A percentile compares a stretch with the other conserved stretches of the same genome.
Conservation (phyloP, 92 coral and sea anemone genomes). For the Zoanthus sansibaricus region DNA sequence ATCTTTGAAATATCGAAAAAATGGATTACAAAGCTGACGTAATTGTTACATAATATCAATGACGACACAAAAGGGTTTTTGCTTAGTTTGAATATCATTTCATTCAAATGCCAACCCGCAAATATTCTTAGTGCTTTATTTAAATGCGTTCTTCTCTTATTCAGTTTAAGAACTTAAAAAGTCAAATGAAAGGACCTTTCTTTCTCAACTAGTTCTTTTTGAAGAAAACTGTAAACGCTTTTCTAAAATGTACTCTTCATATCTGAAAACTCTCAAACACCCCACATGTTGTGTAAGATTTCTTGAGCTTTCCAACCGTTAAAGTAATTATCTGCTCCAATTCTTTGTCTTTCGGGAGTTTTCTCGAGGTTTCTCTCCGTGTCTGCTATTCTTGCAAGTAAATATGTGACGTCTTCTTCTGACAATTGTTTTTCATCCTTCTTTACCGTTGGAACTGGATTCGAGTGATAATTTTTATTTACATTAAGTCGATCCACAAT, state of each 20-base stretch:
- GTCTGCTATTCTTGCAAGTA: slow-evolving; percentile 87
- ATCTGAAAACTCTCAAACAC: background rate
- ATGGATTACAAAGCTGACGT: too few relatives aligned
- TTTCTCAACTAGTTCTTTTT: background rate
- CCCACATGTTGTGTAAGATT: slow-evolving; percentile 37
- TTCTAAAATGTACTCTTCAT: background rate
- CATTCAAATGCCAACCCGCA: background rate
- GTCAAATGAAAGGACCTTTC: background rate
- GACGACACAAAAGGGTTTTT: background rate
- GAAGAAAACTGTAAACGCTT: background rate
- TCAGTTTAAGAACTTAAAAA: background rate
- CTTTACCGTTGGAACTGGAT: slow-evolving; percentile 16
- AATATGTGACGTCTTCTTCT: slow-evolving; percentile 50
- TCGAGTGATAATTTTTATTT: slow-evolving; percentile 50
- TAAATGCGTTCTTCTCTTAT: background rate
- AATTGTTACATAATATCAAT: too few relatives aligned
- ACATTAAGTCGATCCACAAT: slow-evolving; percentile 79
- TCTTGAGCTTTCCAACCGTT: slow-evolving; percentile 69
- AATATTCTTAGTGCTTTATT: background rate
- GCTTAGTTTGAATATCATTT: background rate
- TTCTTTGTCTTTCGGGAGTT: slow-evolving; percentile 87
- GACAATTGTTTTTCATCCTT: slow-evolving; percentile 51
- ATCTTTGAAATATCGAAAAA: too few relatives aligned
- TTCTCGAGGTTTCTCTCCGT: slow-evolving; percentile 67
- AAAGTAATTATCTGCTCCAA: slow-evolving; percentile 77